phyloP scores from a whole-genome alignment of 2,113 vertebrate species.

The Arvicanthis niloticus region DNA sequence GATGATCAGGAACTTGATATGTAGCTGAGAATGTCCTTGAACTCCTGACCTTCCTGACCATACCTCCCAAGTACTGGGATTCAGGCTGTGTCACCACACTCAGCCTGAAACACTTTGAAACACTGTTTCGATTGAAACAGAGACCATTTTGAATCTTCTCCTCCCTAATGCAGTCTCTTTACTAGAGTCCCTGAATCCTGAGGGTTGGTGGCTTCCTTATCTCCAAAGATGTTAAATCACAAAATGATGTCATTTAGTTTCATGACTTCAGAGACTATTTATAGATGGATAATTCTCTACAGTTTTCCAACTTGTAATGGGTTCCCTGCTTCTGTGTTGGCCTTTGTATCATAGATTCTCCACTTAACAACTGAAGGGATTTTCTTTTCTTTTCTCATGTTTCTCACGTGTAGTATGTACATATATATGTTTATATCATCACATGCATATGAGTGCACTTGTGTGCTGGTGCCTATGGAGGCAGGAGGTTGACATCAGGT shows the following conservation, averaged over 20 bases:
- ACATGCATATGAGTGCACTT: neutral
- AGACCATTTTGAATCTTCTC: neutral
- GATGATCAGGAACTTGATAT: neutral
- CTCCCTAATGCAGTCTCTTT: neutral
- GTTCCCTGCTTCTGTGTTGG: conserved; percentile 24
- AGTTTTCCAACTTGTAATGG: neutral
- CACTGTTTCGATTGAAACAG: neutral
- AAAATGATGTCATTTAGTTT: conserved; percentile 19
- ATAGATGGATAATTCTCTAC: neutral
- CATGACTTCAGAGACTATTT: neutral
- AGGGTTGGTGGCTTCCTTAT: neutral
- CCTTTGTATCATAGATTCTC: neutral
- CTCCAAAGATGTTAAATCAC: neutral
- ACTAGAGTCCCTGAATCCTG: neutral
- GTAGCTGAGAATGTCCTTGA: neutral
- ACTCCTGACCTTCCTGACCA: neutral
- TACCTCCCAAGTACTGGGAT: neutral
- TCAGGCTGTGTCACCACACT: neutral
- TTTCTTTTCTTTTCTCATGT: neutral
- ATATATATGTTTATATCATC: neutral
- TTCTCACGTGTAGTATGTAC: neutral
- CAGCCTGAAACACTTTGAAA: neutral
- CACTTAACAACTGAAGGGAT: neutral
- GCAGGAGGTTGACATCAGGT: neutral
- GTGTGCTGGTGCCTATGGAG: neutral